Evolutionary conservation across 2,888 invertebrate genomes (phyloP).

Genomic region (Mycalesis mineus): DNA sequence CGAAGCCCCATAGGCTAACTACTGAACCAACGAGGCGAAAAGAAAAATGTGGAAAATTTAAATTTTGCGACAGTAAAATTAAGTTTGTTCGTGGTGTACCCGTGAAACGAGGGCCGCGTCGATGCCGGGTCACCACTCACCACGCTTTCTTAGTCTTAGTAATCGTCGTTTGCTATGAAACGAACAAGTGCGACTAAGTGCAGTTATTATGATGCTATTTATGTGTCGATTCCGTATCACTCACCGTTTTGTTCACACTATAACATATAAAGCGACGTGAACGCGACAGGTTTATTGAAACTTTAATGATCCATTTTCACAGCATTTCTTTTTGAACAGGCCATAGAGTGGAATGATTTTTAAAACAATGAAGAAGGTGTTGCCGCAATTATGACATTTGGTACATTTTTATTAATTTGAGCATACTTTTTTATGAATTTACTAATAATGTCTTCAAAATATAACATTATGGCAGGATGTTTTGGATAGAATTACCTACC

Average conservation of each 20-base stretch:
- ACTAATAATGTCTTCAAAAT: no score
- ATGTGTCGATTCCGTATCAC: conserved; percentile 31
- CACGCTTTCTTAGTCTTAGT: conserved; percentile 51
- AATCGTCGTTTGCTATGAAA: conserved; percentile 38
- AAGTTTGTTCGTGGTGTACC: conserved; percentile 7
- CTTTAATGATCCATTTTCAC: no score
- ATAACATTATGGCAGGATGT: no score
- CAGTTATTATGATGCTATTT: conserved; percentile 35
- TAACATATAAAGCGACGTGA: neutral
- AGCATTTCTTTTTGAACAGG: no score
- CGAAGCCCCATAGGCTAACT: no score
- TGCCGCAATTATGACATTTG: no score
- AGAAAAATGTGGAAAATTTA: conserved; percentile 14
- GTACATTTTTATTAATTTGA: no score
- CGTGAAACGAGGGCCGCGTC: conserved; percentile 21
- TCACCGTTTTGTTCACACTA: conserved; percentile 13
- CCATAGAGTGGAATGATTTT: no score
- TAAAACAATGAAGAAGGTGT: no score
- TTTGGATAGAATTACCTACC: no score
- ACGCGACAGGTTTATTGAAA: neutral
- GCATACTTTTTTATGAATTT: no score
- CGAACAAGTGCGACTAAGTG: conserved; percentile 37
- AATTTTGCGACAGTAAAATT: conserved; percentile 7
- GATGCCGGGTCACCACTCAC: conserved; percentile 50
- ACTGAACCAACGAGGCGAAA: no score